Base-by-base conservation (phyloP, 2,113 vertebrate species). In the Mobula hypostoma region DNA sequence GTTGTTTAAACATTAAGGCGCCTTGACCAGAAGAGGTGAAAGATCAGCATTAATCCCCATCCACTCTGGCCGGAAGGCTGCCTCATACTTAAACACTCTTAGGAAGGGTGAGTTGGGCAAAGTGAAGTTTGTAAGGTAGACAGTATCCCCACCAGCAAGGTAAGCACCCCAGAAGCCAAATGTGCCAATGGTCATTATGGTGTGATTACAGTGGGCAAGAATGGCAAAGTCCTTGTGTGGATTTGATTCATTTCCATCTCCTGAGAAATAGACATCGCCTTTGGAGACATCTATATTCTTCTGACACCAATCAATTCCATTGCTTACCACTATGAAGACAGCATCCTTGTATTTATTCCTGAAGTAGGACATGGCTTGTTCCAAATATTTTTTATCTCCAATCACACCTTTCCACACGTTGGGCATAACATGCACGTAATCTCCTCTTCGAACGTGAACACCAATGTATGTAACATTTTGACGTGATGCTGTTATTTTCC, bases 161-260 rank as follows among this genome's bases (percentile, higher is more conserved):
- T 96, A 96, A 74, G 94, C 95, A 0, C 95, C 96, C 96, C 96
- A 97, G 95, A 95, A 95, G 32, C 96, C 96, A 0, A 96, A 96
- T 9, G 96, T 96, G 7, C 96, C 96, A 0, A 96, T 88, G 1
- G 96, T 96, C 96, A 96, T 96, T 87, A 97, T 94, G 17, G 95
- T 96, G 94, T 96, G 96, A 93, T 96, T 97, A 29, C 96, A 96
- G 40, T 96, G 96, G 0, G 76, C 94, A 40, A 97, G 95, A 77
- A 97, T 82, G 0, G 96, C 95, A 0, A 96, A 96, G 76, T 97
- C 96, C 5, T 2, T 87, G 0, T 29, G 94, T 0, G 95, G 96
- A 0, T 94, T 78, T 0, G 0, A 40, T 36, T 96, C 96, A 7
- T 74, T 94, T 1, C 95, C 95, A 0, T 96, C 63, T 1, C 96